Percentiles rank a stretch among this genome's conserved stretches.
These are phyloP conservation scores for Ridgeia piscesae DNA, from an alignment of 1,140 invertebrate species.

Conservation along the genomic window DNA sequence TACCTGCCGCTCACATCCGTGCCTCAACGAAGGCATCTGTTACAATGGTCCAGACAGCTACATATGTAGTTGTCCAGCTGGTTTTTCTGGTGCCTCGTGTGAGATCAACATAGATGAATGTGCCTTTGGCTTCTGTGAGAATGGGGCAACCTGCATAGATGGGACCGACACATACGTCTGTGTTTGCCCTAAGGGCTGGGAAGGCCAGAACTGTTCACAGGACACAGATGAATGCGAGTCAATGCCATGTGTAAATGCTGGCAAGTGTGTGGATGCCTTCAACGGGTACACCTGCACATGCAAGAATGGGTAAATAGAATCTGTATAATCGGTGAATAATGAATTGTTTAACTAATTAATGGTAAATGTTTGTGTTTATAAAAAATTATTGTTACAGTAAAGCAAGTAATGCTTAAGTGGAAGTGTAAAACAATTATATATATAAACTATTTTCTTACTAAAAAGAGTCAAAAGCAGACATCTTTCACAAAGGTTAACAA, in stretches of 20 bases:
- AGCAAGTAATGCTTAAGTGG: too few species aligned
- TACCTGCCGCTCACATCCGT: constrained; percentile 19
- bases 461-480: too few species aligned
- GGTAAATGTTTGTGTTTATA: not conserved
- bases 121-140: constrained; percentile 76
- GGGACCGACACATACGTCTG: constrained; percentile 63
- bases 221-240: constrained; percentile 24
- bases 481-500: too few species aligned
- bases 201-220: constrained; percentile 23
- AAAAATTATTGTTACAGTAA: not conserved
- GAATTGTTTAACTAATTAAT: not conserved
- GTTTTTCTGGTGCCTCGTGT: constrained; percentile 89
- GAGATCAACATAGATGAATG: constrained; percentile 47
- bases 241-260: constrained; percentile 29
- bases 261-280: constrained; percentile 29
- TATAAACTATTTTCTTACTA: too few species aligned
- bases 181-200: constrained; percentile 82
- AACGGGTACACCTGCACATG: constrained; percentile 73
- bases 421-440: too few species aligned
- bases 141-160: constrained; percentile 75
- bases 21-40: constrained; percentile 45
- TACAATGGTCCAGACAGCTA: constrained; percentile 37
- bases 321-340: not conserved
- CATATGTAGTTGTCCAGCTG: constrained; percentile 55
- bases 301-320: not conserved